Percentiles rank a stretch among this genome's conserved stretches.
Conservation (phyloP, 2,113 vertebrate species). For the Porphyrio hochstetteri region DNA sequence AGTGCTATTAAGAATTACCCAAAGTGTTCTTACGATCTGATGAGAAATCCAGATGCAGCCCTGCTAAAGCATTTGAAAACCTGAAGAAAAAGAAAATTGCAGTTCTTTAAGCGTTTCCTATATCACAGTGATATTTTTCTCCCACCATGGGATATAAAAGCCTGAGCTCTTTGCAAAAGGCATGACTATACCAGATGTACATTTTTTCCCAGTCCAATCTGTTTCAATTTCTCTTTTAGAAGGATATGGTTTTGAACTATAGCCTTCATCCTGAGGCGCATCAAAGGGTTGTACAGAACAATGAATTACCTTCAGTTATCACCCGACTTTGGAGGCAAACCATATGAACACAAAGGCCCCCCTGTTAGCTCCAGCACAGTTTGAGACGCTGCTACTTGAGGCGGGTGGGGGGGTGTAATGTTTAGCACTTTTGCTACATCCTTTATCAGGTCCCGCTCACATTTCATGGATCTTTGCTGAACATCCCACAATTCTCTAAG, state of each 20-base stretch:
- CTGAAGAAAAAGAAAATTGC: constrained; percentile 15
- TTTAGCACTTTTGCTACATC: neutral
- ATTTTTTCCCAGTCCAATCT: neutral
- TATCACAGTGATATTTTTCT: neutral
- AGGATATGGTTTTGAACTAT: neutral
- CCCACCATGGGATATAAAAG: neutral
- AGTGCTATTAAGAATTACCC: neutral
- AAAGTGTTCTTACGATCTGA: constrained; percentile 20
- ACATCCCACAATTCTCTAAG: neutral
- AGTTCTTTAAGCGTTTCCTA: constrained; percentile 13
- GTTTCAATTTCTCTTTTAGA: neutral
- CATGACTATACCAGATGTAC: neutral
- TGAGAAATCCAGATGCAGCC: constrained; percentile 60
- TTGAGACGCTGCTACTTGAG: neutral
- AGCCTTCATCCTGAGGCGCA: neutral
- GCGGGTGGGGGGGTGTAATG: neutral
- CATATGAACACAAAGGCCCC: neutral
- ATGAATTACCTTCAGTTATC: neutral
- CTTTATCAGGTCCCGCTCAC: neutral
- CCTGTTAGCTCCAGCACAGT: neutral
- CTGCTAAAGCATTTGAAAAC: constrained; percentile 20
- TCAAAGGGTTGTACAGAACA: neutral
- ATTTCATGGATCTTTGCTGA: neutral
- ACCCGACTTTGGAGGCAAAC: neutral
- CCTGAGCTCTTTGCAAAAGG: neutral